Evolutionary conservation across 2,888 invertebrate genomes (phyloP).

Genomic region (Zaprionus obscuricornis): DNA sequence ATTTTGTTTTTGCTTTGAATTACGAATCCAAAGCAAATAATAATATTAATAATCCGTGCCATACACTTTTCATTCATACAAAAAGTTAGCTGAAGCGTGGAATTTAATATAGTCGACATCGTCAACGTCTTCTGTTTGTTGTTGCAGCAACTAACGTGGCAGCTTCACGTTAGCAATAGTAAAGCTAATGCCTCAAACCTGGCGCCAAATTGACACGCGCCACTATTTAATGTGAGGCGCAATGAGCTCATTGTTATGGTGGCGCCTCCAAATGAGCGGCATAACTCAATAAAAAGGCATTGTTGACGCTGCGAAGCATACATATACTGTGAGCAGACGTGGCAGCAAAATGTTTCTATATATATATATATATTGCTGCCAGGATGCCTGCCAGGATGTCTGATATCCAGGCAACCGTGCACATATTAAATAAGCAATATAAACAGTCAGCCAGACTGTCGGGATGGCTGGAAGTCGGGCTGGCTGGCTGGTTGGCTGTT

Average conservation of each 20-base stretch:
- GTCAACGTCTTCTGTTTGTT: neutral
- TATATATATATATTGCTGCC: conserved; percentile 10
- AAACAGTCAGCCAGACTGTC: conserved; percentile 51
- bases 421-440: conserved; percentile 79
- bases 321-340: neutral
- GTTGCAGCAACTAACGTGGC: conserved; percentile 21
- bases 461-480: neutral
- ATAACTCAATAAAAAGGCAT: conserved; percentile 75
- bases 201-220: conserved; percentile 73
- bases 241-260: conserved; percentile 74
- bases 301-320: conserved; percentile 46
- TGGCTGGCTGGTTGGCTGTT: conserved; percentile 16
- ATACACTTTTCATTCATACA: conserved; percentile 1
- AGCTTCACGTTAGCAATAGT: conserved; percentile 10
- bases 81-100: conserved; percentile 19
- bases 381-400: conserved; percentile 12
- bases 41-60: conserved; percentile 10
- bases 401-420: conserved; percentile 68
- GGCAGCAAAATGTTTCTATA: conserved; percentile 11
- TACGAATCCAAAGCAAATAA: conserved; percentile 9
- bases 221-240: conserved; percentile 67
- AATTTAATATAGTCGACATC: conserved; percentile 41
- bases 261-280: conserved; percentile 72
- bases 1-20: conserved; percentile 7
- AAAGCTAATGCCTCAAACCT: conserved; percentile 52